These are phyloP conservation scores for Chlorospingus flavigularis DNA, from an alignment of 2,797 vertebrate genomes.

Conservation along the genomic window DNA sequence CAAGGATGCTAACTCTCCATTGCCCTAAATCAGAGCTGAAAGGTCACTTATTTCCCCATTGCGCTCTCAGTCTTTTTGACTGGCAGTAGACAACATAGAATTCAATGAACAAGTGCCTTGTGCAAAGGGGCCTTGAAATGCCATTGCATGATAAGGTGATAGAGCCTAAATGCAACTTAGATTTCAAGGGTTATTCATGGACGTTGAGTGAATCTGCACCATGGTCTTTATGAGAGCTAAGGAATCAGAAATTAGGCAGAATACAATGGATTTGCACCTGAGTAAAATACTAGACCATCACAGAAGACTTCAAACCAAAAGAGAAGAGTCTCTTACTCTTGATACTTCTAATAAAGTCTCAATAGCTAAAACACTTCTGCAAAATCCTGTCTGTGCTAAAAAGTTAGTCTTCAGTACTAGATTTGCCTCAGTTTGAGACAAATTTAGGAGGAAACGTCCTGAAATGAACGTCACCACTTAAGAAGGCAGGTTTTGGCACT, in stretches of 20 bases:
- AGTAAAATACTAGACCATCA: neutral
- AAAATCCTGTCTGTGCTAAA: neutral
- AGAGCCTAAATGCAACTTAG: neutral
- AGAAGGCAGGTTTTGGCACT: neutral
- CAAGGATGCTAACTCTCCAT: neutral
- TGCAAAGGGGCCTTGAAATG: neutral
- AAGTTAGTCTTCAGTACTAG: neutral
- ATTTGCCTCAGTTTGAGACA: neutral
- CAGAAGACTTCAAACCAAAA: neutral
- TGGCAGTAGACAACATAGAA: neutral
- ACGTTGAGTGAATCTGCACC: neutral
- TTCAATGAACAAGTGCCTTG: neutral
- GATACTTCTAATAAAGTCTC: neutral
- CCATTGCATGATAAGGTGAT: neutral
- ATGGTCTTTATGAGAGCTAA: neutral
- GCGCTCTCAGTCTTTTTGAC: neutral
- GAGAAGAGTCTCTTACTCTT: neutral
- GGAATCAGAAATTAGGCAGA: neutral
- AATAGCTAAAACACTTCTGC: neutral
- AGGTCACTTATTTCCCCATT: neutral
- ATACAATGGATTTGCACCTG: neutral
- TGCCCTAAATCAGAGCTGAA: neutral
- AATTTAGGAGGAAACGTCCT: neutral
- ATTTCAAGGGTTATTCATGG: neutral
- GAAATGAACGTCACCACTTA: rapidly evolving